These are phyloP conservation scores for Lacanobia oleracea DNA, from an alignment of 2,888 invertebrate species.

Conservation along the genomic window DNA sequence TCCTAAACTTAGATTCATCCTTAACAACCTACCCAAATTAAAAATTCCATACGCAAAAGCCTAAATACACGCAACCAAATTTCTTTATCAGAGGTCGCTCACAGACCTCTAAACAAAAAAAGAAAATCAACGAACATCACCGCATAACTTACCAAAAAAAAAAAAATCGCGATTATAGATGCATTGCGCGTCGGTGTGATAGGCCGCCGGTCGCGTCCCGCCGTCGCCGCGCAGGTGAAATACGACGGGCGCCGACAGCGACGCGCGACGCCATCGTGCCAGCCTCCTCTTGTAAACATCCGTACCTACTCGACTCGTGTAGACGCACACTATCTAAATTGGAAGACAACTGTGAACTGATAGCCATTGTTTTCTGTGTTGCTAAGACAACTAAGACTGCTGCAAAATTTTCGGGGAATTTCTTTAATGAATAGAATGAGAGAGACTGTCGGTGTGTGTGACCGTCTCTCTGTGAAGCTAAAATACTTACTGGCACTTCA, in stretches of 20 bases:
- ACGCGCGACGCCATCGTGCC: slow-evolving; percentile 56
- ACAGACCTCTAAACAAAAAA: neutral
- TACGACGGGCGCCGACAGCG: slow-evolving; percentile 61
- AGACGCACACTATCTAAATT: slow-evolving; percentile 54
- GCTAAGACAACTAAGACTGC: neutral
- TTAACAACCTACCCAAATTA: neutral
- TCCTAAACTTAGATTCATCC: neutral
- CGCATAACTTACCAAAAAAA: slow-evolving; percentile 7
- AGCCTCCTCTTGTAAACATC: slow-evolving; percentile 66
- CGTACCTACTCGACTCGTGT: slow-evolving; percentile 48
- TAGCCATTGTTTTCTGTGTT: slow-evolving; percentile 26
- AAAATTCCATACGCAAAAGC: neutral
- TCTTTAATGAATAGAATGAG: neutral
- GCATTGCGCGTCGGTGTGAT: slow-evolving; percentile 56
- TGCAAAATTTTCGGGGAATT: slow-evolving; percentile 2
- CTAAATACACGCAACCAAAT: neutral
- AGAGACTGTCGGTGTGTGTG: too few relatives aligned
- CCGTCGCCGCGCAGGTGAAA: slow-evolving; percentile 68
- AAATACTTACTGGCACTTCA: too few relatives aligned
- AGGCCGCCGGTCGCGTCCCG: slow-evolving; percentile 48
- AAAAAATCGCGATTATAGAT: slow-evolving; percentile 12
- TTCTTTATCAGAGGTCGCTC: slow-evolving; percentile 6
- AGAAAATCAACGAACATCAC: neutral
- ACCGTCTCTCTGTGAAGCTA: too few relatives aligned
- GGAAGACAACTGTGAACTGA: slow-evolving; percentile 31